These are phyloP conservation scores for Camarhynchus parvulus DNA, from an alignment of 2,113 vertebrate genomes.

Conservation along the genomic window DNA sequence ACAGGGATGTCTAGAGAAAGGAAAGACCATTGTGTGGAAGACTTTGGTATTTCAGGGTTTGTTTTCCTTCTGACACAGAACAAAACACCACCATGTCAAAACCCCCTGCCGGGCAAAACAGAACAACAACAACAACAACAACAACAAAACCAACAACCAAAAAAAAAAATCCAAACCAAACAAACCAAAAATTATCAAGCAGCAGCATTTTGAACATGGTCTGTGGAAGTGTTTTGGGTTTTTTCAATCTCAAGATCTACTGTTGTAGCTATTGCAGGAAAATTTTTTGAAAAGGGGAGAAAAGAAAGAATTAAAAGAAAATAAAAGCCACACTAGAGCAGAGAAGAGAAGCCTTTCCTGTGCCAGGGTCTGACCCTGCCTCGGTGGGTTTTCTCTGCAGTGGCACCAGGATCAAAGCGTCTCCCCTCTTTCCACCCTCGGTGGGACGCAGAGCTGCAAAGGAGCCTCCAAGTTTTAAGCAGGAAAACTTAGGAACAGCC, in stretches of 20 bases:
- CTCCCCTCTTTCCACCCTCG: background rate
- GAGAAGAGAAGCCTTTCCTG: background rate
- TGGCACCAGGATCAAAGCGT: rapidly evolving
- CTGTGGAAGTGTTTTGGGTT: background rate
- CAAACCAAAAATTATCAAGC: background rate
- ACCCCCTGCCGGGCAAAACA: background rate
- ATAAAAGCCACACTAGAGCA: background rate
- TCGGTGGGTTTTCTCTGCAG: rapidly evolving
- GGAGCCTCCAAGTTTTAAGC: background rate
- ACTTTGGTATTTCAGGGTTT: constrained; percentile 50
- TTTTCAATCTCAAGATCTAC: background rate
- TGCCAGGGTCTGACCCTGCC: background rate
- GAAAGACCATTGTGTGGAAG: constrained; percentile 49
- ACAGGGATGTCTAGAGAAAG: constrained; percentile 42
- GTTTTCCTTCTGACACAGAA: constrained; percentile 45
- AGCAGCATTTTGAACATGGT: background rate
- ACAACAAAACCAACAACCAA: background rate
- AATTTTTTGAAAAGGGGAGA: rapidly evolving
- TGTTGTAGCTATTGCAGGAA: background rate
- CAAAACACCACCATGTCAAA: constrained; percentile 32
- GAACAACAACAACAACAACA: background rate
- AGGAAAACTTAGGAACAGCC: background rate
- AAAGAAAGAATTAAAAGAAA: background rate
- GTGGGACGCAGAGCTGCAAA: background rate
- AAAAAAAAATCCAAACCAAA: no score